Evolutionary conservation across 2,113 vertebrate genomes (phyloP).

Genomic region (Hylia prasina): DNA sequence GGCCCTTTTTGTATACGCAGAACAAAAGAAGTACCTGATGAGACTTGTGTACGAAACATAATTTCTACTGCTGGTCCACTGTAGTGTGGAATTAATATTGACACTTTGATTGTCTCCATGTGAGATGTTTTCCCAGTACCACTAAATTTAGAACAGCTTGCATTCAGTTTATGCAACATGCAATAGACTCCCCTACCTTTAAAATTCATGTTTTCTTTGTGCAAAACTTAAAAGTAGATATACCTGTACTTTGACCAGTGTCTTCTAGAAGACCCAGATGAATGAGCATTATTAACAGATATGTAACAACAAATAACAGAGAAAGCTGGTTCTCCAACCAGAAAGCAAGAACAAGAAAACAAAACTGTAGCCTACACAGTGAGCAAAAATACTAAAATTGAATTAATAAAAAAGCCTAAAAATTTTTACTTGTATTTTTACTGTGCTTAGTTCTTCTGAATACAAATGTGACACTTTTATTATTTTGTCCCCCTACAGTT

Average conservation of each 20-base stretch:
- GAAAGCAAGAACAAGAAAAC: background rate
- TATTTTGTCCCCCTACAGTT: background rate
- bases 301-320: constrained; percentile 24
- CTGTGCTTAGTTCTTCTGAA: constrained; percentile 4
- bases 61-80: background rate
- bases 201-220: constrained; percentile 20
- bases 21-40: constrained; percentile 32
- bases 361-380: background rate
- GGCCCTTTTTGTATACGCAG: constrained; percentile 10
- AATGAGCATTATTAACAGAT: background rate
- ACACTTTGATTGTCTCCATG: background rate
- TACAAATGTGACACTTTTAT: constrained; percentile 12
- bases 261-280: background rate
- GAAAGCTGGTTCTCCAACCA: background rate
- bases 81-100: constrained; percentile 48
- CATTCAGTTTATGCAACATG: constrained; percentile 34
- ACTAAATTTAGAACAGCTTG: constrained; percentile 33
- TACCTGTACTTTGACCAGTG: background rate
- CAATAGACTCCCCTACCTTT: constrained; percentile 23
- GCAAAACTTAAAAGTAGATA: constrained; percentile 25
- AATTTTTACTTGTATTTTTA: background rate
- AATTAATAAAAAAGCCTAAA: background rate
- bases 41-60: background rate
- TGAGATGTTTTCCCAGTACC: constrained; percentile 13
- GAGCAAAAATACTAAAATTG: background rate